These are phyloP conservation scores for Horisme vitalbata DNA, from an alignment of 2,888 invertebrate species.

Conservation along the genomic window DNA sequence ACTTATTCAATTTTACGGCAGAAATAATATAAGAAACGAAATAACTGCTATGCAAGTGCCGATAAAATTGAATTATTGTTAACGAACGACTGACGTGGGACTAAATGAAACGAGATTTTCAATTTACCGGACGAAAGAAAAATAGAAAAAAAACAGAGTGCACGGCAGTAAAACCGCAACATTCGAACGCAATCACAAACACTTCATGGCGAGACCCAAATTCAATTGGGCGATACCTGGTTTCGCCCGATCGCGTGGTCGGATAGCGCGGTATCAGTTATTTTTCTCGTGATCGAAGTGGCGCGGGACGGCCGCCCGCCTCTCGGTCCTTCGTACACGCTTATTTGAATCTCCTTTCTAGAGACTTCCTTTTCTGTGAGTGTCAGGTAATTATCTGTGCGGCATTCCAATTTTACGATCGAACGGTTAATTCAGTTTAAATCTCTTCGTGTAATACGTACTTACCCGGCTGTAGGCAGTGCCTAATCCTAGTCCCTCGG, in stretches of 20 bases:
- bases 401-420: conserved; percentile 83
- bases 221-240: conserved; percentile 64
- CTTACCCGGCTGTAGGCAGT: conserved; percentile 67
- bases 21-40: conserved; percentile 27
- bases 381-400: conserved; percentile 84
- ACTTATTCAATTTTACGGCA: conserved; percentile 27
- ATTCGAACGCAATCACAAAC: conserved; percentile 36
- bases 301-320: conserved; percentile 45
- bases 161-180: conserved; percentile 31
- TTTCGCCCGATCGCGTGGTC: conserved; percentile 58
- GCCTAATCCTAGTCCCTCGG: conserved; percentile 74
- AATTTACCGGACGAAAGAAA: conserved; percentile 22
- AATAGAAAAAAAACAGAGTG: conserved; percentile 19
- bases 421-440: conserved; percentile 83
- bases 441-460: conserved; percentile 80
- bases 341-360: conserved; percentile 79
- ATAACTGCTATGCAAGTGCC: conserved; percentile 24
- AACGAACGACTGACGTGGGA: conserved; percentile 26
- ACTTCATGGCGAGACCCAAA: conserved; percentile 42
- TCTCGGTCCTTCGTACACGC: conserved; percentile 71
- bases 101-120: conserved; percentile 27
- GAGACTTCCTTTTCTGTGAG: conserved; percentile 81
- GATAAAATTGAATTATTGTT: conserved; percentile 29
- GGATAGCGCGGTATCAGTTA: conserved; percentile 64
- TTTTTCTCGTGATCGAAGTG: conserved; percentile 63